Percentiles rank a stretch among this genome's conserved stretches.
Evolutionary conservation across 2,888 invertebrate genomes (phyloP).

Genomic region (Catocala nupta): DNA sequence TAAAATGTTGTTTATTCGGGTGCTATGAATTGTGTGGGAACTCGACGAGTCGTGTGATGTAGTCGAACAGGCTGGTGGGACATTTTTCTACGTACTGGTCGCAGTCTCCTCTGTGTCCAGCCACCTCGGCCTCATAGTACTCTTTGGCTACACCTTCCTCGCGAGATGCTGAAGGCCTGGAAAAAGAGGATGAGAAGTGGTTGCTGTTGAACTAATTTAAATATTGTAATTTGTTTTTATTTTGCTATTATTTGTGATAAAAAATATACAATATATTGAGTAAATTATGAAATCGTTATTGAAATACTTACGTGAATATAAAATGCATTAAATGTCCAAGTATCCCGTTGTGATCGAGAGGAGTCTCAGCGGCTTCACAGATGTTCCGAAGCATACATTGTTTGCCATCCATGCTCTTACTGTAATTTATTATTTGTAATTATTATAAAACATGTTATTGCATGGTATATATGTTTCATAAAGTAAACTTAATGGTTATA

Average conservation of each 20-base stretch:
- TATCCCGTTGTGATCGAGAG: conserved; percentile 89
- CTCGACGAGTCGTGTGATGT: conserved; percentile 83
- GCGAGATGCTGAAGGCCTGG: conserved; percentile 88
- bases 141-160: conserved; percentile 86
- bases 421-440: conserved; percentile 55
- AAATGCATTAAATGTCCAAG: conserved; percentile 90
- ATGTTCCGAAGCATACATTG: conserved; percentile 90
- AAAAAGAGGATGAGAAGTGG: conserved; percentile 39
- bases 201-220: too few species aligned
- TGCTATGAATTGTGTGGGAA: conserved; percentile 47
- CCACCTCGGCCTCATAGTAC: conserved; percentile 87
- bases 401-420: conserved; percentile 88
- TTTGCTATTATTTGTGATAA: too few species aligned
- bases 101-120: conserved; percentile 85
- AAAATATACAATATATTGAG: too few species aligned
- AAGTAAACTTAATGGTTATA: too few species aligned
- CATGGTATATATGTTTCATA: background rate
- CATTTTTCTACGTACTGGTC: conserved; percentile 86
- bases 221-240: conserved; percentile 18
- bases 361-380: conserved; percentile 90
- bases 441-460: background rate
- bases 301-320: conserved; percentile 89
- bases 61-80: conserved; percentile 88
- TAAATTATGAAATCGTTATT: too few species aligned
- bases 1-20: conserved; percentile 15